Percentiles rank a stretch among this genome's conserved stretches.
These are phyloP conservation scores for Megathymus violae DNA, from an alignment of 1,140 invertebrate species.

Conservation along the genomic window DNA sequence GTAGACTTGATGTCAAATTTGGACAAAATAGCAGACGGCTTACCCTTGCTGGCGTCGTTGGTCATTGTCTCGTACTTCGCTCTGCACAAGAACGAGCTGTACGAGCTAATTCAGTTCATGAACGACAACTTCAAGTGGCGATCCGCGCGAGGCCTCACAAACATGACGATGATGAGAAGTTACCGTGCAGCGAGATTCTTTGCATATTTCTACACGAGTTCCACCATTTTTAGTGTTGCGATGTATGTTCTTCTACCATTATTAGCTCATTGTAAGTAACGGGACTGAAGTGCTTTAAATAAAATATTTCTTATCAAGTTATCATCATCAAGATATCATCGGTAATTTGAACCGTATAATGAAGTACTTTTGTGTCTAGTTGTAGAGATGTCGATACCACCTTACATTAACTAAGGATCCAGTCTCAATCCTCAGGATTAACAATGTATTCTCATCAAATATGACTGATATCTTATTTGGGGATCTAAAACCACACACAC, in stretches of 20 bases:
- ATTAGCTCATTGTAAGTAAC: slow-evolving; percentile 64
- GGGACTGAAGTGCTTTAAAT: too few species aligned
- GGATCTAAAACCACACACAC: too few species aligned
- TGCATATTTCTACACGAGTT: slow-evolving; percentile 63
- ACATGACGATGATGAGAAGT: slow-evolving; percentile 70
- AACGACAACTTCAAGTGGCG: slow-evolving; percentile 61
- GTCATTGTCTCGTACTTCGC: slow-evolving; percentile 64
- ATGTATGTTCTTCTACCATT: slow-evolving; percentile 63
- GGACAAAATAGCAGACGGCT: slow-evolving; percentile 61
- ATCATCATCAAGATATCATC: too few species aligned
- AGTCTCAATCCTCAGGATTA: too few species aligned
- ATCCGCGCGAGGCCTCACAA: slow-evolving; percentile 65
- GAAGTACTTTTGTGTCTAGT: too few species aligned
- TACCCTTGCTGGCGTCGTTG: slow-evolving; percentile 58
- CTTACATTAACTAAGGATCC: too few species aligned
- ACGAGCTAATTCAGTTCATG: slow-evolving; percentile 60
- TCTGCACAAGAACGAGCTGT: slow-evolving; percentile 53
- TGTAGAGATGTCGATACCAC: too few species aligned
- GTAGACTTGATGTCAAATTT: slow-evolving; percentile 59
- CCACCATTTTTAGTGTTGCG: slow-evolving; percentile 64
- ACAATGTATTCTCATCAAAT: too few species aligned
- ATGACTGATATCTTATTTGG: too few species aligned
- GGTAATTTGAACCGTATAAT: too few species aligned
- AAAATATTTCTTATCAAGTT: too few species aligned
- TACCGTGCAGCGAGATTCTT: slow-evolving; percentile 62